Base-by-base conservation (phyloP, 2,888 invertebrate genomes). In the Torymus tubicola region DNA sequence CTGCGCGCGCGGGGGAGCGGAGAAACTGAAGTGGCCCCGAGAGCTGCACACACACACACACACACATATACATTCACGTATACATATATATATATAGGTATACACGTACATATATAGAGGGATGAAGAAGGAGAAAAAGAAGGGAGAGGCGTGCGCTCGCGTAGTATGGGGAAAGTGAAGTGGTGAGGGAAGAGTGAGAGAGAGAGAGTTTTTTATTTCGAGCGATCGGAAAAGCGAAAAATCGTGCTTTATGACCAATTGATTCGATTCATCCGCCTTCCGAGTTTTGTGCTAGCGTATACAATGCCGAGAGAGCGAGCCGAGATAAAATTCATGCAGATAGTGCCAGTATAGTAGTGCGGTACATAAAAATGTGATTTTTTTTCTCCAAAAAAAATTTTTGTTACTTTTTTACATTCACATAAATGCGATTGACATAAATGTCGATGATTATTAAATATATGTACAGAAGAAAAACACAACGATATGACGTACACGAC, bases 201-300 rank as follows among this genome's bases (percentile, higher is more conserved):
- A 42, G 42, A 16, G 61, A 16, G 53, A 53, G 53, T 31, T 50
- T n/a, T 52, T 73, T 63, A 31, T 71, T 64, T 70, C 10, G 63
- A 1, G 42, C 52, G 16, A 68, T 57, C 50, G 64, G 61, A 61
- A 60, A 13, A 63, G 78, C 78, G 78, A 73, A 69, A 69, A 74
- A 79, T 79, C 74, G 74, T 79, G 31, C 79, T 65, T 64, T 50
- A 58, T 10, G 63, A 69, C 14, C 64, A 63, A 70, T 58, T 74
- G 14, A 52, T 70, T 74, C 73, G 74, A 74, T 74, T 79, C 64
- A n/a, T 76, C 64, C 81, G 80, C 82, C 31, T 77, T 71, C 74
- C 65, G 65, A 65, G 12, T 65, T 16, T 10, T 13, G 18, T 14
- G 0, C n/a, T 31, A 12, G 52, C 11, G n/a, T n/a, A n/a, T 12